phyloP scores from a whole-genome alignment of 2,888 invertebrate genomes.

The Nudaria mundana region DNA sequence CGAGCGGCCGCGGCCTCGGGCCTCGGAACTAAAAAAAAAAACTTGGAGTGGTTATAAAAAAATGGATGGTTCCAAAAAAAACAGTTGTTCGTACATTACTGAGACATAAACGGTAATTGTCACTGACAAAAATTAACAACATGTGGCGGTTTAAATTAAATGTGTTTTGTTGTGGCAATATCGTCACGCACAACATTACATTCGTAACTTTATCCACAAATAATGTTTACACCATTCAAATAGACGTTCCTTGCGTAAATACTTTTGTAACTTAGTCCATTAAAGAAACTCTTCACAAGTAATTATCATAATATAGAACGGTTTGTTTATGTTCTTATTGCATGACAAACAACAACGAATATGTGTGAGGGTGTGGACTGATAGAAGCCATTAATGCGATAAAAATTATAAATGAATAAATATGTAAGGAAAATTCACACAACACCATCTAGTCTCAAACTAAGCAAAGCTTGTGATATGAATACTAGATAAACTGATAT shows the following conservation, averaged over 20 bases:
- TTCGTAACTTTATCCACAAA: conserved; percentile 70
- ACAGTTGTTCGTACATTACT: no score
- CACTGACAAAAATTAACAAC: conserved; percentile 36
- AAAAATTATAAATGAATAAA: no score
- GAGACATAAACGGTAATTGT: no score
- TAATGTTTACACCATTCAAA: conserved; percentile 75
- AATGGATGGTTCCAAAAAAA: no score
- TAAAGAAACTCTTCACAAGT: conserved; percentile 66
- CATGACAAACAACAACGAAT: conserved; percentile 43
- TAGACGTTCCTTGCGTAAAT: conserved; percentile 68
- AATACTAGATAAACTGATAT: no score
- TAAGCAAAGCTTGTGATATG: no score
- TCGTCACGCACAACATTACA: conserved; percentile 63
- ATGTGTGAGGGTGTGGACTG: conserved; percentile 28
- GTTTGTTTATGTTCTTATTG: conserved; percentile 56
- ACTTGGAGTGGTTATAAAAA: no score
- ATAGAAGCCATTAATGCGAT: no score
- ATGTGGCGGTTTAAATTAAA: conserved; percentile 64
- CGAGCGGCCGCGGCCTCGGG: no score
- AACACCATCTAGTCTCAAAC: no score
- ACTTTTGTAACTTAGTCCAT: conserved; percentile 72
- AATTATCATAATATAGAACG: conserved; percentile 68
- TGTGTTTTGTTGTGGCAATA: conserved; percentile 54
- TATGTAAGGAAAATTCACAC: no score
- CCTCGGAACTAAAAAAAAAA: no score